These are phyloP conservation scores for Drosophila quasianomalipes DNA, from an alignment of 2,888 invertebrate genomes.

Conservation along the genomic window DNA sequence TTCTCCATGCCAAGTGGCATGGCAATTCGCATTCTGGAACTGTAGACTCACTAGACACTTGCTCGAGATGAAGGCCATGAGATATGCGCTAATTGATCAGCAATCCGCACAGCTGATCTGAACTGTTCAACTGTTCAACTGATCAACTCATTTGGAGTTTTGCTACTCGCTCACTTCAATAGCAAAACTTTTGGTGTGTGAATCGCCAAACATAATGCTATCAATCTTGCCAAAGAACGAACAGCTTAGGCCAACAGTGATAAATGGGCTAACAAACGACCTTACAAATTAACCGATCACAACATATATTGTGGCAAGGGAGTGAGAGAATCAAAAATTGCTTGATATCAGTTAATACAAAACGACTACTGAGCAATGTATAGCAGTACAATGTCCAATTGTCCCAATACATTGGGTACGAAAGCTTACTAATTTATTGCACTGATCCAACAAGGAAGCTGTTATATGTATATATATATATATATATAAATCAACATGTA, in stretches of 20 bases:
- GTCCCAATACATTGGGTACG: no score
- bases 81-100: conserved; percentile 60
- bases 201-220: background rate
- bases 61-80: conserved; percentile 48
- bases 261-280: background rate
- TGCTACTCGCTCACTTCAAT: background rate
- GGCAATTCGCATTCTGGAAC: conserved; percentile 45
- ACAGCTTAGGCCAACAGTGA: background rate
- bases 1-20: conserved; percentile 26
- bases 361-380: background rate
- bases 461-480: background rate
- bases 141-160: background rate
- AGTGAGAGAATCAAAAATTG: background rate
- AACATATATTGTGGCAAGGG: background rate
- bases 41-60: conserved; percentile 20
- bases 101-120: conserved; percentile 53
- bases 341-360: background rate
- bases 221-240: background rate
- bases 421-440: no score
- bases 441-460: background rate
- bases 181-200: background rate
- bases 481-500: background rate
- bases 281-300: background rate
- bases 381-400: background rate
- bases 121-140: background rate